Conservation (phyloP, 1,140 invertebrate genomes). For the Cherax destructor region DNA sequence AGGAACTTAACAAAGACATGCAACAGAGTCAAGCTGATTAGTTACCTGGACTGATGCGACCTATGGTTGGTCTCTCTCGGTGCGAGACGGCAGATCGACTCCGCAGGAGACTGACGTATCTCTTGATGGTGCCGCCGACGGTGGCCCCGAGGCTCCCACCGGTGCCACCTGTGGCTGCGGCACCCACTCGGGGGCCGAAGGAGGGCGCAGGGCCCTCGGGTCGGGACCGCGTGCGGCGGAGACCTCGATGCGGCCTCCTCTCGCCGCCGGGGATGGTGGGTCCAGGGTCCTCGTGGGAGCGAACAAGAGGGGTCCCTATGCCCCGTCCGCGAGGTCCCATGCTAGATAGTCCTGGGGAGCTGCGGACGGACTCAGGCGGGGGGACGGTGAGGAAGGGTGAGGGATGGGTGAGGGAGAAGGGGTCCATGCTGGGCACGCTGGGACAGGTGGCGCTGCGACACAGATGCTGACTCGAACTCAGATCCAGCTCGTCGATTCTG, state of each 20-base stretch:
- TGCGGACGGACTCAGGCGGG: slow-evolving; percentile 76
- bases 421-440: slow-evolving; percentile 72
- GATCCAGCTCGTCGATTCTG: slow-evolving; percentile 54
- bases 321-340: slow-evolving; percentile 7
- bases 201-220: slow-evolving; percentile 57
- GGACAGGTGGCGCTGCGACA: slow-evolving; percentile 60
- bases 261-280: slow-evolving; percentile 47
- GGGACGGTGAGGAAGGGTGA: slow-evolving; percentile 67
- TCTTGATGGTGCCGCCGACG: slow-evolving; percentile 57
- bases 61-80: slow-evolving; percentile 47
- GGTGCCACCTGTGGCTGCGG: slow-evolving; percentile 6
- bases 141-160: slow-evolving; percentile 40
- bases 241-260: slow-evolving; percentile 48
- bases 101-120: slow-evolving; percentile 58
- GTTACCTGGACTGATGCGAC: slow-evolving; percentile 67
- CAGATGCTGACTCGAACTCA: slow-evolving; percentile 59
- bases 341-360: slow-evolving; percentile 73
- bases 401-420: slow-evolving; percentile 54
- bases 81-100: slow-evolving; percentile 63
- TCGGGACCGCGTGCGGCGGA: slow-evolving; percentile 49
- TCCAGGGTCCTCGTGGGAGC: slow-evolving; percentile 42
- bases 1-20: no score
- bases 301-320: slow-evolving; percentile 73
- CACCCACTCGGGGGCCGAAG: slow-evolving; percentile 43
- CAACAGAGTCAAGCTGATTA: neutral